Evolutionary conservation across 2,797 vertebrate genomes (phyloP), one percentile per base, ranked within the genome.

Genomic region (Darevskia nairensis): DNA sequence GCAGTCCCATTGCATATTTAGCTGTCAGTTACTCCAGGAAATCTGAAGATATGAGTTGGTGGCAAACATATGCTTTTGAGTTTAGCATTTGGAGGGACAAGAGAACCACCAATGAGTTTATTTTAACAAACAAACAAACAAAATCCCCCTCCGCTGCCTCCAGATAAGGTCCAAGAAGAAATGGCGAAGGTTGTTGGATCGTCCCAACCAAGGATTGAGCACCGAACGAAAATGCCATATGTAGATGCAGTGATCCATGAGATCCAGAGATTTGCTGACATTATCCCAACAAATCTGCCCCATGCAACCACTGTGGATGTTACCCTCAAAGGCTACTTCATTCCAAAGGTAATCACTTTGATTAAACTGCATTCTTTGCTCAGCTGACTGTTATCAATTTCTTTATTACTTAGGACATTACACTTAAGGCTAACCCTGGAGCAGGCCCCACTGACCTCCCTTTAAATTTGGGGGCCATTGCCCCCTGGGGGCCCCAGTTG

Each of bases 241-340:
- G 94, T 92, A 0, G 93, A 96, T 3, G 93, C 94, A 21, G 93
- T 96, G 9, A 75, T 95, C 78, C 93, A 95, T 1, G 88, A 96
- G 90, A 79, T 94, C 21, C 95, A 96, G 85, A 93, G 94, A 76
- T 91, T 93, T 72, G 94, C 94, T 27, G 92, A 94, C 72, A 93
- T 94, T 39, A 10, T 94, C 46, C 93, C 95, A 4, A 61, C 84
- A 59, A 76, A 77, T 27, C 35, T 96, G 25, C 88, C 93, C 29
- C 80, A 64, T 61, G 94, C 83, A 82, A 95, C 94, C 8, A 94
- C 93, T 21, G 59, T 6, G 59, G 89, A 96, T 2, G 39, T 92
- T 32, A 61, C 27, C 1, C 83, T 96, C 85, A 92, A 91, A 85
- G 94, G 95, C 17, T 94, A 93, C 75, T 94, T 93, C 80, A 89